Evolutionary conservation across 2,888 invertebrate genomes (phyloP), one percentile per base, ranked within the genome.

Genomic region (Rhimphoctona megacephalus): DNA sequence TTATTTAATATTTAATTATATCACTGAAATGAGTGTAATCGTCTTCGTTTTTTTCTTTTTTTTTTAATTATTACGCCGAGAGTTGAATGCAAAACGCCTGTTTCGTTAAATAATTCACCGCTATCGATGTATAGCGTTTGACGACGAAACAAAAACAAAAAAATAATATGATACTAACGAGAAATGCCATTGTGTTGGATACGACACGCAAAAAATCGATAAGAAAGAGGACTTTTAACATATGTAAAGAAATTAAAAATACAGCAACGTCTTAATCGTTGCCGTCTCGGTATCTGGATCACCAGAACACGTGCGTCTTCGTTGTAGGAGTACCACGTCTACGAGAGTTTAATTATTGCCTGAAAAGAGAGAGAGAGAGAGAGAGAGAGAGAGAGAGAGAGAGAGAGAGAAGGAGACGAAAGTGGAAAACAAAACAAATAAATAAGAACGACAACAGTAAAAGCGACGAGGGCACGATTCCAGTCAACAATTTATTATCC

Each of bases 1-100:
- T 92, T 93, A 93, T 92, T 93, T 93, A 93, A 93, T 93, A 93
- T 92, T 93, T 93, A 92, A 93, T 92, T 88, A 67, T 90, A 87
- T 87, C 90, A 90, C 90, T 80, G 83, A 88, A 90, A 82, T 85
- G 87, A 88, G 81, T 86, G 85, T 85, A 84, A 88, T 74, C 85
- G 87, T 88, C 85, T 85, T 80, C 5, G 33, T 33, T 33, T 88
- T 43, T 70, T 76, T 61, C 52, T 67, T 46, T 64, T 43, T 46
- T 39, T 64, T 64, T 43, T 78, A 52, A 64, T 73, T 73, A 67
- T 66, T 82, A 49, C 17, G 43, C 54, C 52, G 52, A n/a, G 52
- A 43, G 52, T 46, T 52, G 54, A 82, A 76, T 33, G 69, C n/a
- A 72, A 76, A 57, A 70, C 30, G 30, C 52, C 61, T 69, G 69